phyloP scores from a whole-genome alignment of 2,113 vertebrate genomes.

The Dicentrarchus labrax region DNA sequence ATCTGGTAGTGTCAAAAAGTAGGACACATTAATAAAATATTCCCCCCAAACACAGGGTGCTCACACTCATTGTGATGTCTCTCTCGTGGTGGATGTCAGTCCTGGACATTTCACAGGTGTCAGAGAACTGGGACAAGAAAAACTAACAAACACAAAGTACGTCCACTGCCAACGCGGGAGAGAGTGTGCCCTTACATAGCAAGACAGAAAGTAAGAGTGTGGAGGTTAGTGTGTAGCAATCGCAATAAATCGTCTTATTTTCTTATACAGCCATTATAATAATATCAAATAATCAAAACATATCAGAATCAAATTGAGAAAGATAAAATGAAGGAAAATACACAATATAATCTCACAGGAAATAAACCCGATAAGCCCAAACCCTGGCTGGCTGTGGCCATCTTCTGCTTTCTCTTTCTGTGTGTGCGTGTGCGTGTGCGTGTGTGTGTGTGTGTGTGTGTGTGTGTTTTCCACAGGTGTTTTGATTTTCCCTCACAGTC shows the following conservation, averaged over 20 bases:
- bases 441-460: conserved; percentile 2
- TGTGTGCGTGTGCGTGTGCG: conserved; percentile 1
- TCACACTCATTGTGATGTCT: conserved; percentile 11
- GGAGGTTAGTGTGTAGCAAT: too few relatives aligned
- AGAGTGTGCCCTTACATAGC: neutral
- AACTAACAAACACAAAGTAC: too few relatives aligned
- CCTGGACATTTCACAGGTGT: neutral
- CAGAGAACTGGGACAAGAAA: neutral
- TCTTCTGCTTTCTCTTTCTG: neutral
- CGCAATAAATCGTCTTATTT: neutral
- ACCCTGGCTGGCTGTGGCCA: neutral
- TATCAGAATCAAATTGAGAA: neutral
- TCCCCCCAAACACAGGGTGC: neutral
- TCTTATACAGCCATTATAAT: neutral
- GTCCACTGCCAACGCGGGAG: neutral
- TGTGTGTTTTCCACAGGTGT: conserved; percentile 16
- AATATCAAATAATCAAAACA: neutral
- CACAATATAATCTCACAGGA: neutral
- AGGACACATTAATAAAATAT: conserved; percentile 7
- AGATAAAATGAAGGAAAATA: neutral
- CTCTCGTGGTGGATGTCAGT: neutral
- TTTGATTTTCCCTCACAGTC: conserved; percentile 18
- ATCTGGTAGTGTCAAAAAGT: conserved; percentile 14
- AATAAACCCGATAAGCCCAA: neutral
- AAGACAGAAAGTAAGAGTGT: neutral